phyloP scores from a whole-genome alignment of 2,888 invertebrate species.

The Gasteruption jaculator region DNA sequence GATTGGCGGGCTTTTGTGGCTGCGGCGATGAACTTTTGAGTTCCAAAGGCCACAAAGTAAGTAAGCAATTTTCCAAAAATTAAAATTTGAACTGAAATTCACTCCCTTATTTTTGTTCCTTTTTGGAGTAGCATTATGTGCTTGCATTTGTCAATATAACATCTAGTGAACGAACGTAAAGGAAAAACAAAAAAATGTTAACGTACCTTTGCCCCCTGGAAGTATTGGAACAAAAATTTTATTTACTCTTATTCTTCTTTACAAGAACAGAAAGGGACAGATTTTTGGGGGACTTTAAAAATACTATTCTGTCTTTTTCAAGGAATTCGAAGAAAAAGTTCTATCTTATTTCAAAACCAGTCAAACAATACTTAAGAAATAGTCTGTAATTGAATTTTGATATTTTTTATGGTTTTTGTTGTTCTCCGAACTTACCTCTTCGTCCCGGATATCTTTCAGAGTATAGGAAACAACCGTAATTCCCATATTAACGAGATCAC shows the following conservation, averaged over 20 bases:
- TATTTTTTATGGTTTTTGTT: no score
- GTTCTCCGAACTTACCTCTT: slow-evolving; percentile 80
- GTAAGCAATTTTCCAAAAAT: no score
- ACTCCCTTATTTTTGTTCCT: no score
- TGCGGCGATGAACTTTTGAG: no score
- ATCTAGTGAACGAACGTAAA: slow-evolving; percentile 29
- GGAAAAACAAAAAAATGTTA: slow-evolving; percentile 46
- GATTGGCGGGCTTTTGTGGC: no score
- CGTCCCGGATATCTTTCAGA: slow-evolving; percentile 89
- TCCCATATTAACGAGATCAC: slow-evolving; percentile 94
- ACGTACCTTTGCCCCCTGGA: slow-evolving; percentile 64
- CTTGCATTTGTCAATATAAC: slow-evolving; percentile 25
- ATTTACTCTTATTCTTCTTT: slow-evolving; percentile 17
- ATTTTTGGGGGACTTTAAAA: slow-evolving; percentile 15
- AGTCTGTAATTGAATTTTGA: no score
- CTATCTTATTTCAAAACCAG: no score
- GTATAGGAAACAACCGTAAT: slow-evolving; percentile 95
- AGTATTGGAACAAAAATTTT: slow-evolving; percentile 46
- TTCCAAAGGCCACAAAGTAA: no score
- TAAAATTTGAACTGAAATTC: no score
- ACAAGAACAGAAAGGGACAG: slow-evolving; percentile 29
- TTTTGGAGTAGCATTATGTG: no score
- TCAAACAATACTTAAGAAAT: not conserved
- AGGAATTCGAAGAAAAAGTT: no score
- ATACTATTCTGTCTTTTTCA: no score